Base-by-base conservation (phyloP, 1,140 invertebrate species). In the Cherax destructor region DNA sequence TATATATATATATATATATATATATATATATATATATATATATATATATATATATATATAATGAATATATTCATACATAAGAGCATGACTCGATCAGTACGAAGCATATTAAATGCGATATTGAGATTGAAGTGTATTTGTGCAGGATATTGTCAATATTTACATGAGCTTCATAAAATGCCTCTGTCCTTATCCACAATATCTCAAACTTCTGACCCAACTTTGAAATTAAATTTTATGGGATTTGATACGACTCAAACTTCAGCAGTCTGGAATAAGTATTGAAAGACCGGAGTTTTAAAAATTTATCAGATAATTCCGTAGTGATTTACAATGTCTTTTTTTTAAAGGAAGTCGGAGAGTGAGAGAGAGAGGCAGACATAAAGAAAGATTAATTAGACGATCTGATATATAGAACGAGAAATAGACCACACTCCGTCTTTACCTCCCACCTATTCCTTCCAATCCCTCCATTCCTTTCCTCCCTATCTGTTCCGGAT, bases 131-230 rank as follows among this genome's bases (percentile, higher is more conserved):
- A 21, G 69, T 10, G 30, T 24, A 30, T 74, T 83, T 83, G 81
- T 47, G 59, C 47, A n/a, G 59, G 59, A 83, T 69, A 69, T n/a
- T 69, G 59, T 83, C 81, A 83, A 83, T 83, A 83, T 83, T 83
- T 83, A 83, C 81, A 30, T 3, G 59, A 69, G 81, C 6, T 52
- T 83, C 81, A 83, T 83, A 83, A 83, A 49, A 83, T 69, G 81
- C 80, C 80, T 56, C 52, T 65, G 52, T 41, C 59, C 59, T 69
- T 47, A 61, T 61, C 50, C 80, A 83, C 80, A 56, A 61, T 49
- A 61, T 47, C n/a, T n/a, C 24, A 83, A 83, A 83, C 81, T 69
- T 83, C 56, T 30, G 52, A 10, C 80, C 16, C 80, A 41, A 83
- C 80, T 69, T 47, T 47, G 59, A 83, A 69, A 69, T 30, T 69